Evolutionary conservation across 2,113 vertebrate genomes (phyloP).

Genomic region (Tachycineta bicolor): DNA sequence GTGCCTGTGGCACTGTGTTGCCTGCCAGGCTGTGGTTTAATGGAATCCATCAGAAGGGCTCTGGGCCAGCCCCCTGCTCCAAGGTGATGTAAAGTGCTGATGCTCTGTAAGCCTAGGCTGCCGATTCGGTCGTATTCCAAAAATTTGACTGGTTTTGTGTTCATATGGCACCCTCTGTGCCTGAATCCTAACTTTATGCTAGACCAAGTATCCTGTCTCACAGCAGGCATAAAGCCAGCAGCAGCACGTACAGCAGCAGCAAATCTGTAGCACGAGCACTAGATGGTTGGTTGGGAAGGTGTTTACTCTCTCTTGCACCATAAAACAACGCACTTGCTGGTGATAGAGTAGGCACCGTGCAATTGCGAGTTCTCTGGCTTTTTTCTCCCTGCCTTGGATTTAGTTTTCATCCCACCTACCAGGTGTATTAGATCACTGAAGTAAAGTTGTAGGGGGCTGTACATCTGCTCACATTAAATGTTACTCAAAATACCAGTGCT

Average conservation of each 20-base stretch:
- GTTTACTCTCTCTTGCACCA: background rate
- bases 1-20: accelerated
- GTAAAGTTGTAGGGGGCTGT: background rate
- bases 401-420: background rate
- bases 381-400: background rate
- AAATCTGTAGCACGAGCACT: background rate
- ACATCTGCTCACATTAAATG: background rate
- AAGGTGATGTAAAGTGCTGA: background rate
- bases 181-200: background rate
- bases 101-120: background rate
- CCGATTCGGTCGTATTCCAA: accelerated
- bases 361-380: background rate
- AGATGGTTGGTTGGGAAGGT: background rate
- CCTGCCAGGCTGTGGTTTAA: background rate
- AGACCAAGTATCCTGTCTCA: background rate
- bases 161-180: background rate
- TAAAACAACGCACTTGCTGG: background rate
- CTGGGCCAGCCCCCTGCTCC: background rate
- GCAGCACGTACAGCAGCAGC: background rate
- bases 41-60: background rate
- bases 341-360: background rate
- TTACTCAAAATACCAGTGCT: background rate
- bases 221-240: background rate
- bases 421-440: background rate
- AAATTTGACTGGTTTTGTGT: background rate